A percentile compares a stretch with the other conserved stretches of the same genome.
phyloP scores from a whole-genome alignment of 2,888 invertebrate species.

The Sceliomorpha sp. region DNA sequence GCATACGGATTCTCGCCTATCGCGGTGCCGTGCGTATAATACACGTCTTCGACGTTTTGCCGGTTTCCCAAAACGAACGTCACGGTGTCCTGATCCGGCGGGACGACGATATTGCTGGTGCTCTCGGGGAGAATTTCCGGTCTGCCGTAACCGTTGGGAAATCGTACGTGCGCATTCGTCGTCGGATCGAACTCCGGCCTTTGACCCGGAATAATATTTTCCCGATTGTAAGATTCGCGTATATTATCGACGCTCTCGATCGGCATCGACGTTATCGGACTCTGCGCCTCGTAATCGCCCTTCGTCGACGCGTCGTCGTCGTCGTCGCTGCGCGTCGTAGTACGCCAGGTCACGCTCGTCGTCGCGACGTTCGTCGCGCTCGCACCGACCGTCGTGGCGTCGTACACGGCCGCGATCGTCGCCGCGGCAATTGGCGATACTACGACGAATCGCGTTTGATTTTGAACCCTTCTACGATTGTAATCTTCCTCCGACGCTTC shows the following conservation, averaged over 20 bases:
- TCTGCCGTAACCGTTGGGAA: slow-evolving; percentile 39
- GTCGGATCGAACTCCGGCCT: slow-evolving; percentile 39
- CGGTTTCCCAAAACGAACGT: slow-evolving; percentile 85
- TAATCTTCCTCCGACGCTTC: slow-evolving; percentile 60
- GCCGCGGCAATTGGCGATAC: slow-evolving; percentile 6
- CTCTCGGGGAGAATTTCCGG: slow-evolving; percentile 77
- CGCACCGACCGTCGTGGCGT: slow-evolving; percentile 17
- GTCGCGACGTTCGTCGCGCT: slow-evolving; percentile 14
- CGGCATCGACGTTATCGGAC: slow-evolving; percentile 68
- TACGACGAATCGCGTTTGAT: slow-evolving; percentile 23
- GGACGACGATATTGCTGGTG: slow-evolving; percentile 85
- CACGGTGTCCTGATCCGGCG: slow-evolving; percentile 84
- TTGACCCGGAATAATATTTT: slow-evolving; percentile 61
- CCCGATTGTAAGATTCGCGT: slow-evolving; percentile 53
- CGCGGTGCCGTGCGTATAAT: slow-evolving; percentile 80
- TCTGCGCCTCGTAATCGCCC: slow-evolving; percentile 35
- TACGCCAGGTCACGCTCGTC: slow-evolving; percentile 31
- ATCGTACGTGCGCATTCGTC: slow-evolving; percentile 41
- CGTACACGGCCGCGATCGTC: slow-evolving; percentile 16
- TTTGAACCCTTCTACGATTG: slow-evolving; percentile 32
- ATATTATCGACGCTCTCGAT: slow-evolving; percentile 58
- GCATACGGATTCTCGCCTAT: slow-evolving; percentile 81
- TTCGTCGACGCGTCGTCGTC: slow-evolving; percentile 32
- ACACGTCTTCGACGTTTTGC: slow-evolving; percentile 82
- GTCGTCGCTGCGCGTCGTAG: slow-evolving; percentile 15